These are phyloP conservation scores for Triops cancriformis DNA, from an alignment of 1,140 invertebrate genomes.

Conservation along the genomic window DNA sequence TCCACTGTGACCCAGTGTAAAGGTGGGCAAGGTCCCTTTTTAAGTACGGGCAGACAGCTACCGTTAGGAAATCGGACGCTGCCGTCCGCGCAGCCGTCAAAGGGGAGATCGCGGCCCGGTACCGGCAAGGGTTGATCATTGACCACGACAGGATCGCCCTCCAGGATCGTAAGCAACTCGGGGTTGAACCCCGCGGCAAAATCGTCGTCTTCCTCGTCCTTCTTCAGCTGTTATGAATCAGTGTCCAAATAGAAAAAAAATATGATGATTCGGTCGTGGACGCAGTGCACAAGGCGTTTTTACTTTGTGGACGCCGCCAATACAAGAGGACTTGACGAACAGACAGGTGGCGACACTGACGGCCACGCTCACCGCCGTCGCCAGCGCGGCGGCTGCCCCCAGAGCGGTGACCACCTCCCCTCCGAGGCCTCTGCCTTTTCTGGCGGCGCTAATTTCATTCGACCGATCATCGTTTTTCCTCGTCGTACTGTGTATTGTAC, in stretches of 20 bases:
- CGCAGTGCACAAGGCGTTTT: too few species aligned
- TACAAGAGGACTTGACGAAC: not conserved
- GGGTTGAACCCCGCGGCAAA: not conserved
- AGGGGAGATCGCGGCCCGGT: not conserved
- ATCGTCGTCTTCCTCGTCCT: not conserved
- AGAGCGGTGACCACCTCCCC: not conserved
- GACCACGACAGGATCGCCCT: not conserved
- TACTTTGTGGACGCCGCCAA: not conserved
- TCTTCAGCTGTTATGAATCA: not conserved
- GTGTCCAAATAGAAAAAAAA: too few species aligned
- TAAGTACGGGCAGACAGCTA: constrained; percentile 15
- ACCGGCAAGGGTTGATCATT: not conserved
- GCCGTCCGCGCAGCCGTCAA: constrained; percentile 22
- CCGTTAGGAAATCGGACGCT: constrained; percentile 18
- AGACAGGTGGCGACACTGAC: not conserved
- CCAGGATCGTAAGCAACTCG: not conserved
- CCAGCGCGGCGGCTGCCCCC: not conserved
- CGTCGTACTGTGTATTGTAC: not conserved
- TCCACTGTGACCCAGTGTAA: constrained; percentile 21
- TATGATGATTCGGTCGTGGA: too few species aligned
- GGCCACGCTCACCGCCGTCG: not conserved
- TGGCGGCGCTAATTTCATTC: not conserved
- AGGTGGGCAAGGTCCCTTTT: constrained; percentile 19
- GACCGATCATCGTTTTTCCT: not conserved
- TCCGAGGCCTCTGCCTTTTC: not conserved